Evolutionary conservation across 2,888 invertebrate species (phyloP).

Genomic region (Diadegma fenestrale): DNA sequence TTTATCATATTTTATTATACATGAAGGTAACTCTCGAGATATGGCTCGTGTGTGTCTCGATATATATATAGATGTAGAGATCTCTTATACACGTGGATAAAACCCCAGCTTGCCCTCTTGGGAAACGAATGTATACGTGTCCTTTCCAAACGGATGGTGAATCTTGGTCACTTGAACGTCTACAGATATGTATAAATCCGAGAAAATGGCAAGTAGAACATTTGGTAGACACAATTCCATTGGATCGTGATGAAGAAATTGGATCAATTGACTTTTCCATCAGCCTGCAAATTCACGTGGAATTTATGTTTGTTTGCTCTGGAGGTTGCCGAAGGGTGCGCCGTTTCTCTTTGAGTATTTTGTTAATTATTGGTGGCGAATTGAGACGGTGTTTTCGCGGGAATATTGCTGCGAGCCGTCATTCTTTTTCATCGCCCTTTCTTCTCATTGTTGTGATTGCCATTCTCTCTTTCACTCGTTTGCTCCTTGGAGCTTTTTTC

Average conservation of each 20-base stretch:
- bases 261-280: slow-evolving; percentile 11
- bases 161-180: slow-evolving; percentile 25
- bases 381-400: not conserved
- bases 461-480: not conserved
- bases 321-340: not conserved
- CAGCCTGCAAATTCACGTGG: not conserved
- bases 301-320: slow-evolving; percentile 9
- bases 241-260: slow-evolving; percentile 24
- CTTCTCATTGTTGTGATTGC: slow-evolving; percentile 15
- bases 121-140: slow-evolving; percentile 49
- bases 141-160: slow-evolving; percentile 38
- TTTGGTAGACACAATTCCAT: slow-evolving; percentile 2
- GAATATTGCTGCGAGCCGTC: not conserved
- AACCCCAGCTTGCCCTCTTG: slow-evolving; percentile 25
- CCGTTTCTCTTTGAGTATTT: not conserved
- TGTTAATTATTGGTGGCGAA: not conserved
- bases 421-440: not conserved
- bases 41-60: slow-evolving; percentile 43
- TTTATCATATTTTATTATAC: slow-evolving; percentile 81
- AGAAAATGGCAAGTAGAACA: slow-evolving; percentile 17
- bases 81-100: slow-evolving; percentile 14
- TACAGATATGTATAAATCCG: slow-evolving; percentile 3
- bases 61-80: slow-evolving; percentile 11
- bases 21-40: slow-evolving; percentile 71
- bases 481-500: slow-evolving; percentile 3